Percentiles rank a stretch among this genome's conserved stretches.
These are phyloP conservation scores for Cyrtodaria siliqua DNA, from an alignment of 2,888 invertebrate genomes.

Conservation along the genomic window DNA sequence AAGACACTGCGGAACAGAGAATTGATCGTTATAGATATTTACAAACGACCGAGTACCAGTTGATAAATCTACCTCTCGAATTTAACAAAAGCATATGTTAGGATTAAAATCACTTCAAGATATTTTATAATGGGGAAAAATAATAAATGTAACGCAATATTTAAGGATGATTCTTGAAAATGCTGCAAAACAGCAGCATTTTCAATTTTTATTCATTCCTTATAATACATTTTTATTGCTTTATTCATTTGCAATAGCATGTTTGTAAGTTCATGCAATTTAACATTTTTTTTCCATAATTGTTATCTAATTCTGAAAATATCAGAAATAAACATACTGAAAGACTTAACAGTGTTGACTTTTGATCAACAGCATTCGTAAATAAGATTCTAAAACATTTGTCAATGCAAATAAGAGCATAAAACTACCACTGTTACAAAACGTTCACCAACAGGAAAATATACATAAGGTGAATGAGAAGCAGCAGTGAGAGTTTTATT, in stretches of 20 bases:
- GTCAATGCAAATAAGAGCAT: too few relatives aligned
- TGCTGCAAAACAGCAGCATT: constrained; percentile 21
- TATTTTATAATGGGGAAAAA: too few relatives aligned
- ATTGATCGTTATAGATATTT: too few relatives aligned
- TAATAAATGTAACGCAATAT: constrained; percentile 1
- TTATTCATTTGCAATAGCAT: constrained; percentile 51
- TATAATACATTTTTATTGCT: constrained; percentile 39
- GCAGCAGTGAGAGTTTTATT: background rate
- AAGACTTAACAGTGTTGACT: constrained; percentile 19
- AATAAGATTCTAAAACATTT: too few relatives aligned
- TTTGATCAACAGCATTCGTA: background rate
- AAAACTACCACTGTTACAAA: too few relatives aligned
- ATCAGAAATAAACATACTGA: constrained; percentile 17
- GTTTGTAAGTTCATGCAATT: constrained; percentile 37
- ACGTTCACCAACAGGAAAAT: background rate
- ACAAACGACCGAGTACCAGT: too few relatives aligned
- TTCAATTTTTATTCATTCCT: constrained; percentile 49
- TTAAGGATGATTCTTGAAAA: constrained; percentile 30
- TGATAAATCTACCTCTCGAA: too few relatives aligned
- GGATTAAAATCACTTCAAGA: too few relatives aligned
- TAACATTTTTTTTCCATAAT: constrained; percentile 18
- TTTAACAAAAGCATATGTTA: too few relatives aligned
- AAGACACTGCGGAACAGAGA: too few relatives aligned
- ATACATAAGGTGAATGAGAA: background rate
- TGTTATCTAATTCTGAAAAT: constrained; percentile 10